Evolutionary conservation across 2,888 invertebrate species (phyloP).

Genomic region (Polydesmus complanatus): DNA sequence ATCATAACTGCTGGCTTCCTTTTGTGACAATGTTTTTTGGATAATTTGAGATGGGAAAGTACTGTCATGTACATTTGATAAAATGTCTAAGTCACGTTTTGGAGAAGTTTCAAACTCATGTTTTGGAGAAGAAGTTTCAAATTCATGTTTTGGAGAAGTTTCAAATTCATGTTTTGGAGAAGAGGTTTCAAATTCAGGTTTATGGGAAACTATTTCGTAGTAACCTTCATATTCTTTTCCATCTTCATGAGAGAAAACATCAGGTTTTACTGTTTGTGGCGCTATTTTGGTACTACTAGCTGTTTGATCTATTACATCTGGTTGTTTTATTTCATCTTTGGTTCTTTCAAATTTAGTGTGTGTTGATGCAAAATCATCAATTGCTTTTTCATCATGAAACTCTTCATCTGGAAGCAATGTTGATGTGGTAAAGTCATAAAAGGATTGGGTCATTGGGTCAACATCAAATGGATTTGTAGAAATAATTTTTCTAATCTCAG

Average conservation of each 20-base stretch:
- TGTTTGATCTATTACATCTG: background rate
- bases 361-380: background rate
- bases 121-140: background rate
- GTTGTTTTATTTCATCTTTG: background rate
- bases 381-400: background rate
- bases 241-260: background rate
- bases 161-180: background rate
- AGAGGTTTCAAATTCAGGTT: background rate
- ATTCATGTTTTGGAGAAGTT: background rate
- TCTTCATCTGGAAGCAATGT: no score
- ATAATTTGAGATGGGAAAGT: background rate
- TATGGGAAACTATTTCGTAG: conserved; percentile 12
- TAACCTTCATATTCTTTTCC: conserved; percentile 16
- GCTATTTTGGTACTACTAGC: background rate
- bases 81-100: conserved; percentile 4
- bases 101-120: background rate
- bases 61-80: background rate
- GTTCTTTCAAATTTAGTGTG: background rate
- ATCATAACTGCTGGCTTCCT: conserved; percentile 13
- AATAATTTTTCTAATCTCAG: no score
- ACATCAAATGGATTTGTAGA: background rate
- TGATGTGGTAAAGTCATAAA: conserved; percentile 13
- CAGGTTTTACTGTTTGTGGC: background rate
- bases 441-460: conserved; percentile 19
- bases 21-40: conserved; percentile 4